Evolutionary conservation across 2,113 vertebrate genomes (phyloP).

Genomic region (Ceyx cyanopectus): DNA sequence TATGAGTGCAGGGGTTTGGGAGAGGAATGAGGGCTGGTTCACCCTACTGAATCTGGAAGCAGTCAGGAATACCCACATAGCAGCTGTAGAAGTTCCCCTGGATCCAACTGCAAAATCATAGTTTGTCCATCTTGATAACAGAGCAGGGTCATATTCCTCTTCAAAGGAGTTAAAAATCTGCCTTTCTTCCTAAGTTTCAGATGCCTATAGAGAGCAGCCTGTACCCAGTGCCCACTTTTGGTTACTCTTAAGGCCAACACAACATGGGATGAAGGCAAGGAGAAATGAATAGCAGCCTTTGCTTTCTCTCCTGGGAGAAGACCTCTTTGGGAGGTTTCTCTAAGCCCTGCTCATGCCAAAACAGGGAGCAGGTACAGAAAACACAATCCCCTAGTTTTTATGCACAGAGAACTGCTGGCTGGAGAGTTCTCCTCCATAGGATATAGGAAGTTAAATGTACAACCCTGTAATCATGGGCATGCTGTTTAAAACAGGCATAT

Average conservation of each 20-base stretch:
- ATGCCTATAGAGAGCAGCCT: not conserved
- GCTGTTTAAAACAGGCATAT: not conserved
- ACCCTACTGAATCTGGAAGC: not conserved
- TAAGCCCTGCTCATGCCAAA: not conserved
- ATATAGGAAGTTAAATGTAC: not conserved
- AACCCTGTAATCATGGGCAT: not conserved
- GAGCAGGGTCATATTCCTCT: not conserved
- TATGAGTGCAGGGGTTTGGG: not conserved
- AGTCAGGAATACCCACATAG: not conserved
- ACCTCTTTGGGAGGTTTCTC: not conserved
- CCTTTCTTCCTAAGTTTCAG: not conserved
- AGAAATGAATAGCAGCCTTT: not conserved
- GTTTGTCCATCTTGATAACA: not conserved
- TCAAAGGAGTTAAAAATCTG: not conserved
- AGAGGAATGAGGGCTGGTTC: not conserved
- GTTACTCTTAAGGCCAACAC: not conserved
- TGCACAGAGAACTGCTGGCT: not conserved
- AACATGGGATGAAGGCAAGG: not conserved
- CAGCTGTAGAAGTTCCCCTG: not conserved
- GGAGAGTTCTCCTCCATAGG: not conserved
- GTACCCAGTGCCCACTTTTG: not conserved
- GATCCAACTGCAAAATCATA: not conserved
- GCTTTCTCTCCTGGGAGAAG: not conserved
- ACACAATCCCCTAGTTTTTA: not conserved
- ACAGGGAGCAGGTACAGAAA: not conserved